Percentiles rank a stretch among this genome's conserved stretches.
Conservation (phyloP, 2,797 vertebrate species). For the Carapus acus region DNA sequence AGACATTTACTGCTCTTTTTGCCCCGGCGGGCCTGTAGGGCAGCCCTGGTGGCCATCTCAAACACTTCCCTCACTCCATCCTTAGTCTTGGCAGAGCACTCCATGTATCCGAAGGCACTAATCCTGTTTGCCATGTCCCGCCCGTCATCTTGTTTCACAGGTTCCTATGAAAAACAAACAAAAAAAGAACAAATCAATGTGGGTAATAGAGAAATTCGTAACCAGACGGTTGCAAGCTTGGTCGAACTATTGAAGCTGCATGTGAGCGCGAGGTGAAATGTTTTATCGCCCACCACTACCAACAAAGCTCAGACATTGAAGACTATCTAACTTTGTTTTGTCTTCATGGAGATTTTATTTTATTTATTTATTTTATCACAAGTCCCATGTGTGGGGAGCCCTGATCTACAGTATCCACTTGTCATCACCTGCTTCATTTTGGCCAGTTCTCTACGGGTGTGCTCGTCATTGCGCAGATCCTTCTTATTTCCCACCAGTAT, state of each 20-base stretch:
- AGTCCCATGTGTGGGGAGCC: no score
- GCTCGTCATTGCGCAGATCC: slow-evolving; percentile 95
- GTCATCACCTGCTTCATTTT: slow-evolving; percentile 94
- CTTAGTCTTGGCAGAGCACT: slow-evolving; percentile 98
- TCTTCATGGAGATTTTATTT: no score
- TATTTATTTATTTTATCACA: no score
- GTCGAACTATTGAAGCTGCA: no score
- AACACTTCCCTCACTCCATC: slow-evolving; percentile 98
- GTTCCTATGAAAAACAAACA: slow-evolving; percentile 79
- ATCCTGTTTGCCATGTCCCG: slow-evolving; percentile 97
- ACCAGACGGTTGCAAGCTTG: no score
- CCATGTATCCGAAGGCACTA: slow-evolving; percentile 97
- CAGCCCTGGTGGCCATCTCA: slow-evolving; percentile 98
- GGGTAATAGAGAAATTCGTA: no score
- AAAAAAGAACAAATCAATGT: no score
- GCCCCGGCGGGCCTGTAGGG: slow-evolving; percentile 92
- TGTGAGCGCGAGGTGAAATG: no score
- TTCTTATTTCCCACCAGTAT: slow-evolving; percentile 99
- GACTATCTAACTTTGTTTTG: no score
- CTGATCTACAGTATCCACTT: not conserved
- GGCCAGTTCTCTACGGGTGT: slow-evolving; percentile 92
- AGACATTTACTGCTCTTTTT: slow-evolving; percentile 94
- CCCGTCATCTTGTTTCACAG: slow-evolving; percentile 93
- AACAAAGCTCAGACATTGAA: no score
- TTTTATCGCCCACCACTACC: no score